These are phyloP conservation scores for Agrochola circellaris DNA, from an alignment of 2,888 invertebrate genomes.

Conservation along the genomic window DNA sequence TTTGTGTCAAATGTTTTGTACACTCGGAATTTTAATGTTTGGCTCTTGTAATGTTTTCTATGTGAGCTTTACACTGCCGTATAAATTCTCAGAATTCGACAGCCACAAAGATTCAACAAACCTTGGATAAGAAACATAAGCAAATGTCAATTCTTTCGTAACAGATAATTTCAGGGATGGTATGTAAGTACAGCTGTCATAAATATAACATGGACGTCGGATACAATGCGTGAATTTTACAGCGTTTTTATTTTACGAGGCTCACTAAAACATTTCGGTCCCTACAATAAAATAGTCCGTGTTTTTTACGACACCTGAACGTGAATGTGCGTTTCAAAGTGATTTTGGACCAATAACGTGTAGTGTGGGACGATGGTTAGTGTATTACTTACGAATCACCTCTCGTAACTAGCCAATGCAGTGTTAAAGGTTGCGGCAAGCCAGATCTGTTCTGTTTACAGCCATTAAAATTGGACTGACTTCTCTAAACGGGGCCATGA, in stretches of 20 bases:
- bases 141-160: constrained; percentile 69
- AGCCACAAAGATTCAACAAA: constrained; percentile 21
- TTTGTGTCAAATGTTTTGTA: constrained; percentile 51
- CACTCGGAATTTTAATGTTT: constrained; percentile 21
- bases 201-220: constrained; percentile 79
- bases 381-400: constrained; percentile 65
- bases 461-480: constrained; percentile 70
- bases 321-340: constrained; percentile 80
- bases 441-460: constrained; percentile 64
- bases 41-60: constrained; percentile 14
- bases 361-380: constrained; percentile 70
- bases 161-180: constrained; percentile 75
- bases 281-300: constrained; percentile 85
- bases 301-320: constrained; percentile 84
- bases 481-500: constrained; percentile 65
- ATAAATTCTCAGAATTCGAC: neutral
- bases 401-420: constrained; percentile 59
- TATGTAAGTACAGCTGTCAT: constrained; percentile 68
- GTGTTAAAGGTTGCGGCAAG: constrained; percentile 59
- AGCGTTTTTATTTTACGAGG: constrained; percentile 86
- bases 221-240: constrained; percentile 87
- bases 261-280: constrained; percentile 86
- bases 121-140: constrained; percentile 55
- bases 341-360: constrained; percentile 76
- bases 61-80: constrained; percentile 6